Base-by-base conservation (phyloP, 1,140 invertebrate species). In the Meloidogyne exigua region DNA sequence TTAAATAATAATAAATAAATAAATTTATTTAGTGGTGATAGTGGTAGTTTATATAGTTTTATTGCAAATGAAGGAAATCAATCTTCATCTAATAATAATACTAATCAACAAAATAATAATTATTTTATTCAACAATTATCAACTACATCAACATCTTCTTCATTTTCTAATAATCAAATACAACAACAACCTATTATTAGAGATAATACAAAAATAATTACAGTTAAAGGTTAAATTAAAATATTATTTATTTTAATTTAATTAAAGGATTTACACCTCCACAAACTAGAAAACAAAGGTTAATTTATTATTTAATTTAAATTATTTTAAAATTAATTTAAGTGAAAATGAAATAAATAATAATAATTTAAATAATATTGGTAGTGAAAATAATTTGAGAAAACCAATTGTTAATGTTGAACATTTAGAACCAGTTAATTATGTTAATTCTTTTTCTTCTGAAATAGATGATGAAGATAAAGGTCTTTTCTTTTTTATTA, bases 171-270 rank as follows among this genome's bases (percentile, higher is more conserved):
- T 65, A 23, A 15, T 32, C 11, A 11, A n/a, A n/a, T n/a, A n/a
- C n/a, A n/a, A n/a, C n/a, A n/a, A n/a, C n/a, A n/a, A n/a, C n/a
- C n/a, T 26, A 39, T 11, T 11, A 44, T n/a, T 39, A 62, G 23
- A 18, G 83, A 70, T n/a, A n/a, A n/a, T 12, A 80, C 82, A 11
- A 85, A 80, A 63, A 82, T 83, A 13, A 81, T 83, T 79, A 83
- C 79, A 13, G 79, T 83, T 12, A 83, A 83, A 78, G 82, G 81
- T 69, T 32, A n/a, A 49, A 42, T 72, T 28, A 15, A 21, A 72
- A 28, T 49, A 71, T n/a, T 44, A 32, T 63, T 64, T 21, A 71
- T 49, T 42, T 44, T 32, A 3, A 3, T 32, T 32, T n/a, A 18
- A n/a, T 18, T 32, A 64, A 28, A 73, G 72, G 69, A 4, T 69